Conservation (phyloP, 2,797 vertebrate genomes). For the Syngnathus acus region DNA sequence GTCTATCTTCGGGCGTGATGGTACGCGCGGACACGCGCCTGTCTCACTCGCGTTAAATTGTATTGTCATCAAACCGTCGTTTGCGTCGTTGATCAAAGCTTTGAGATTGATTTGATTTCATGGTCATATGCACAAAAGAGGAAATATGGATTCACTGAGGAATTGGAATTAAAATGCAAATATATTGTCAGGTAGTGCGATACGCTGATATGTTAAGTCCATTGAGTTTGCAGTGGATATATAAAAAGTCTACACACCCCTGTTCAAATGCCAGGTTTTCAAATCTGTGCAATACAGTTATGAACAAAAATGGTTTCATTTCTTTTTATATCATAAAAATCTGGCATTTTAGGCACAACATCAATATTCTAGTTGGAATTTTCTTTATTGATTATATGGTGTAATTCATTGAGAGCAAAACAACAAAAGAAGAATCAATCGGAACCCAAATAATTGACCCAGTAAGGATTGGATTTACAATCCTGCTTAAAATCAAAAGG, state of each 20-base stretch:
- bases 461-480: not conserved
- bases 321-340: too few relatives aligned
- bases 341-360: too few relatives aligned
- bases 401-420: not conserved
- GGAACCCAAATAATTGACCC: not conserved
- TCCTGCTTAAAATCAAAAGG: too few relatives aligned
- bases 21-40: not conserved
- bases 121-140: slow-evolving; percentile 11
- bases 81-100: slow-evolving; percentile 31
- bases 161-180: slow-evolving; percentile 32
- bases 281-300: too few relatives aligned
- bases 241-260: too few relatives aligned
- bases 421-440: not conserved
- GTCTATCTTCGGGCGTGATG: slow-evolving; percentile 16
- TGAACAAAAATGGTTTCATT: too few relatives aligned
- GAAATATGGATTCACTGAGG: slow-evolving; percentile 23
- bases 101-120: not conserved
- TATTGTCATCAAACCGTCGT: slow-evolving; percentile 36
- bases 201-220: slow-evolving; percentile 1
- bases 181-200: not conserved
- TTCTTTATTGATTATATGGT: not conserved
- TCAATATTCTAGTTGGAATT: not conserved
- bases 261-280: too few relatives aligned
- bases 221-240: not conserved
- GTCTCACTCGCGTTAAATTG: slow-evolving; percentile 22